These are phyloP conservation scores for Palloptera scutellata DNA, from an alignment of 2,888 invertebrate genomes.

Conservation along the genomic window DNA sequence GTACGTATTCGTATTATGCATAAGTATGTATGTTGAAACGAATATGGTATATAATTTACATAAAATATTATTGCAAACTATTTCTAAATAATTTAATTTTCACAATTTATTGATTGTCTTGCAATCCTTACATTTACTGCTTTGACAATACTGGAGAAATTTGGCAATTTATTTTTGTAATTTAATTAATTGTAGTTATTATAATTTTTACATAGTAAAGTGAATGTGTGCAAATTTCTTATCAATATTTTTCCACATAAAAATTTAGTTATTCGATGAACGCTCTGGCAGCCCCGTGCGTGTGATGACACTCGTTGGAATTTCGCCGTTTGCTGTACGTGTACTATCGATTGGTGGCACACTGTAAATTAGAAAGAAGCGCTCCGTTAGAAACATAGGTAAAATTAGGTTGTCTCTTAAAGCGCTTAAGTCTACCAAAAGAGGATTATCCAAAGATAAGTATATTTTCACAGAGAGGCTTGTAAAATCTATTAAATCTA, in stretches of 20 bases:
- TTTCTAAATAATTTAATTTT: too few species aligned
- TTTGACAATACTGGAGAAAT: background rate
- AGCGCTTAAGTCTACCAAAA: too few species aligned
- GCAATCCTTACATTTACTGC: background rate
- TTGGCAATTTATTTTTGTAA: background rate
- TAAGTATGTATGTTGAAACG: too few species aligned
- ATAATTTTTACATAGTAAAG: conserved; percentile 1
- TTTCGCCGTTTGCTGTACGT: conserved; percentile 56
- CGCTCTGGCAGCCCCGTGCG: conserved; percentile 65
- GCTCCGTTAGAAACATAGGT: too few species aligned
- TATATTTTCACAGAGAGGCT: too few species aligned
- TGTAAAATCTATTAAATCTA: too few species aligned
- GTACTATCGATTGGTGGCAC: conserved; percentile 68
- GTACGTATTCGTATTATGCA: too few species aligned
- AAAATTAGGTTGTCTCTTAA: too few species aligned
- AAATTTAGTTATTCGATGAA: conserved; percentile 59
- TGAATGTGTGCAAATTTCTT: background rate
- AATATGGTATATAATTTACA: too few species aligned
- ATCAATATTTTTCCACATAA: background rate
- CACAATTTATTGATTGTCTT: background rate
- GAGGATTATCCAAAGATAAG: background rate
- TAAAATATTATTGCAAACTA: too few species aligned
- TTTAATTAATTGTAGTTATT: background rate
- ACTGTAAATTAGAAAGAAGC: conserved; percentile 52
- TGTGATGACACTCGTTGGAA: conserved; percentile 67